Conservation (phyloP, 2,797 vertebrate species). For the Hoplostethus atlanticus region DNA sequence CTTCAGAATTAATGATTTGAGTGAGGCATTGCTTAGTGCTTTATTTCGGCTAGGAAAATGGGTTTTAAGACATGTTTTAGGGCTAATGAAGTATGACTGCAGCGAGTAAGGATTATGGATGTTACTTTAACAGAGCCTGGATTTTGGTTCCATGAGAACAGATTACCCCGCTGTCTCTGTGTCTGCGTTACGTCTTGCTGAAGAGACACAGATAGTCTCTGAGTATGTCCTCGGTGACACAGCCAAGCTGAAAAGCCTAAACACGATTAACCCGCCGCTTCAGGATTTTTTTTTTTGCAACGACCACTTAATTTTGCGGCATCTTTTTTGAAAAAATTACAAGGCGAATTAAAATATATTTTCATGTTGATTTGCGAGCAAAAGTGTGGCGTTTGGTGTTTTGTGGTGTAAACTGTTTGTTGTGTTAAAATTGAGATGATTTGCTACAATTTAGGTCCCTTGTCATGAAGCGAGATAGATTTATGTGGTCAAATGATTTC, state of each 20-base stretch:
- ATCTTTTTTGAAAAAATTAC: conserved; percentile 37
- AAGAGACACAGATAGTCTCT: conserved; percentile 55
- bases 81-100: conserved; percentile 70
- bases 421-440: conserved; percentile 6
- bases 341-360: conserved; percentile 37
- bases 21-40: conserved; percentile 22
- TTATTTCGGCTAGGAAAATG: conserved; percentile 34
- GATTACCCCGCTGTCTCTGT: conserved; percentile 67
- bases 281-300: conserved; percentile 53
- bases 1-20: conserved; percentile 42
- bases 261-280: conserved; percentile 51
- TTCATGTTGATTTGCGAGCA: conserved; percentile 15
- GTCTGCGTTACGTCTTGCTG: conserved; percentile 70
- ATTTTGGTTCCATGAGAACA: conserved; percentile 69
- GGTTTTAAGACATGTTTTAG: conserved; percentile 52
- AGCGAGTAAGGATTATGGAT: conserved; percentile 72
- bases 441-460: neutral
- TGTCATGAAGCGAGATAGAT: too few relatives aligned
- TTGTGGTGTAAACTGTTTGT: conserved; percentile 1
- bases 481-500: too few relatives aligned
- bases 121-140: conserved; percentile 71
- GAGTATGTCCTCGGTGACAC: conserved; percentile 54
- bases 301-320: conserved; percentile 34
- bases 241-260: conserved; percentile 56
- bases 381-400: neutral